Conservation (phyloP, 2,797 vertebrate genomes). For the Enteromius viviparus region DNA sequence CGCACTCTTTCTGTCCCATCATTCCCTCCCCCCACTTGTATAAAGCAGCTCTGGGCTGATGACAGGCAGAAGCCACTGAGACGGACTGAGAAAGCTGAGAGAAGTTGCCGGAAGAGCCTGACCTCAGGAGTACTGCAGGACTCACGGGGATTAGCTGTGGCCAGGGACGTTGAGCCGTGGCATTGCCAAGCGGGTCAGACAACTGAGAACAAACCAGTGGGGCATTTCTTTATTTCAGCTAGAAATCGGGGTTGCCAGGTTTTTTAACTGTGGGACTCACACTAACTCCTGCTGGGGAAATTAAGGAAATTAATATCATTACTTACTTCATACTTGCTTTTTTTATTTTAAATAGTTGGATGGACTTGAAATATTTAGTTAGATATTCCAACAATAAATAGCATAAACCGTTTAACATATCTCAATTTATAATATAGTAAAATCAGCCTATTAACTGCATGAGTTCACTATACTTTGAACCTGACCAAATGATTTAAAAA, state of each 20-base stretch:
- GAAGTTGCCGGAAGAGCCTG: constrained; percentile 15
- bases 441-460: neutral
- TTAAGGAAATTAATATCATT: neutral
- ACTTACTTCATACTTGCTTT: neutral
- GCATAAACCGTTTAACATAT: neutral
- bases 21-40: neutral
- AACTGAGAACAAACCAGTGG: constrained; percentile 4
- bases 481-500: neutral
- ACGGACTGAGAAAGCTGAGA: constrained; percentile 14
- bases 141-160: constrained; percentile 15
- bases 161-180: neutral
- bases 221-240: neutral
- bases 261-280: neutral
- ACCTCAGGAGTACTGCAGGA: neutral
- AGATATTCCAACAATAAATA: neutral
- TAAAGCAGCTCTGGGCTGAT: constrained; percentile 7
- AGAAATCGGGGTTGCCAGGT: neutral
- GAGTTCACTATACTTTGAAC: neutral
- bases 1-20: neutral
- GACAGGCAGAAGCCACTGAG: constrained; percentile 25
- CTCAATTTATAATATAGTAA: neutral
- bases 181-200: constrained; percentile 13
- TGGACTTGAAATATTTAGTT: neutral
- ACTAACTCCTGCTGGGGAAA: neutral
- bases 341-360: neutral